Conservation (phyloP, 2,113 vertebrate genomes). For the Sclerurus mexicanus region DNA sequence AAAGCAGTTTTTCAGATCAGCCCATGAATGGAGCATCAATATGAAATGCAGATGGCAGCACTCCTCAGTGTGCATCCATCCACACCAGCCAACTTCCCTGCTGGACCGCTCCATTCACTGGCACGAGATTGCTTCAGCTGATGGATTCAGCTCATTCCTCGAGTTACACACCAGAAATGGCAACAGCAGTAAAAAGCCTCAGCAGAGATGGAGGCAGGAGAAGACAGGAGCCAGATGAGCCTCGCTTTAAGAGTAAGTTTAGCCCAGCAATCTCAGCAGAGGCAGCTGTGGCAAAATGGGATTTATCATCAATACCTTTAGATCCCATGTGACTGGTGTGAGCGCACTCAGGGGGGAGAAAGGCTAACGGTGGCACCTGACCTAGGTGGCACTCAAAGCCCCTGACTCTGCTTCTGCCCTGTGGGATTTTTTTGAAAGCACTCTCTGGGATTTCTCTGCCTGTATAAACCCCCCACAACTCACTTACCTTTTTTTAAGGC, state of each 20-base stretch:
- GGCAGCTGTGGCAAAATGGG: not conserved
- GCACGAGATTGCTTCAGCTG: not conserved
- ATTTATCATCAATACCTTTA: not conserved
- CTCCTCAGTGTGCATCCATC: not conserved
- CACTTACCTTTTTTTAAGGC: not conserved
- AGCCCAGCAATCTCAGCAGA: not conserved
- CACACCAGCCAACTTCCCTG: not conserved
- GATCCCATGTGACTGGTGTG: rapidly evolving
- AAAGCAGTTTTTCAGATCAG: conserved; percentile 55
- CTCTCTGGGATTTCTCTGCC: not conserved
- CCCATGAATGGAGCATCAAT: conserved; percentile 9
- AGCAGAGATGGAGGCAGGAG: not conserved
- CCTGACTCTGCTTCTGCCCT: not conserved
- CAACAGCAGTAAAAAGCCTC: not conserved
- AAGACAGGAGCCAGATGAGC: not conserved
- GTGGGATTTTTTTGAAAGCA: not conserved
- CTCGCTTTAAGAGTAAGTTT: not conserved
- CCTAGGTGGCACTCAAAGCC: not conserved
- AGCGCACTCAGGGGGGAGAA: not conserved
- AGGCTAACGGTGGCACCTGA: rapidly evolving
- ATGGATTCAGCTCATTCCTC: not conserved
- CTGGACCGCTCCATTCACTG: not conserved
- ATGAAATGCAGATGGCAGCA: conserved; percentile 57
- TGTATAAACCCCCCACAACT: not conserved
- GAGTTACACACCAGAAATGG: not conserved